Percentiles rank a stretch among this genome's conserved stretches.
phyloP scores from a whole-genome alignment of 2,113 vertebrate genomes.

The Saccopteryx bilineata region DNA sequence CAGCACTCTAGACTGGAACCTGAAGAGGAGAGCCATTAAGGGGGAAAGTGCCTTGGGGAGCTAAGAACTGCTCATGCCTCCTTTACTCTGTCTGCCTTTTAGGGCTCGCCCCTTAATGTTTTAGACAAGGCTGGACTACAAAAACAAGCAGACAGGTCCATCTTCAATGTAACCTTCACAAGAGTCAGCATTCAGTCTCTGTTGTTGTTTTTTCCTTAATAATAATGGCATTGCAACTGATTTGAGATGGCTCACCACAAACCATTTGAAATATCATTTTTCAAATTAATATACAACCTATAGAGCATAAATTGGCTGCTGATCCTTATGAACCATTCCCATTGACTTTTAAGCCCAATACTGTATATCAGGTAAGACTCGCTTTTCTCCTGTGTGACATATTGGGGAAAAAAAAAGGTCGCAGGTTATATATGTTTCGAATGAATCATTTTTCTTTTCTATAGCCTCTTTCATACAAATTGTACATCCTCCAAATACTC shows the following conservation, averaged over 20 bases:
- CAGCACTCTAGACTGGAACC: slow-evolving; percentile 41
- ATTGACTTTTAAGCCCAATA: slow-evolving; percentile 73
- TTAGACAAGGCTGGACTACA: slow-evolving; percentile 36
- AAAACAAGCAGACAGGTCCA: background rate
- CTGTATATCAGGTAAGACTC: slow-evolving; percentile 63
- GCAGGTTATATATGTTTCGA: slow-evolving; percentile 64
- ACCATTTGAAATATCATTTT: slow-evolving; percentile 68
- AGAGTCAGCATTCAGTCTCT: slow-evolving; percentile 47
- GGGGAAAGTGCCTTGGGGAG: slow-evolving; percentile 69
- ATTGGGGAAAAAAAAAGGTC: background rate
- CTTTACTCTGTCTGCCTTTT: background rate
- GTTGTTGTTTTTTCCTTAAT: slow-evolving; percentile 45
- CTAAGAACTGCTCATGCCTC: background rate
- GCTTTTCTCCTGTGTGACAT: slow-evolving; percentile 48
- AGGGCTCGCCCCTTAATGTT: slow-evolving; percentile 1
- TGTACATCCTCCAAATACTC: slow-evolving; percentile 62
- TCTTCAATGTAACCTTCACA: slow-evolving; percentile 67
- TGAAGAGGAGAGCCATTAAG: slow-evolving; percentile 44
- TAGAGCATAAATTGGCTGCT: slow-evolving; percentile 55
- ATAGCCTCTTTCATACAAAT: slow-evolving; percentile 75
- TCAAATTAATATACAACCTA: slow-evolving; percentile 75
- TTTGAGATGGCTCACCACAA: slow-evolving; percentile 62
- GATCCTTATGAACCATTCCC: slow-evolving; percentile 30
- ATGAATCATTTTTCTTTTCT: slow-evolving; percentile 82
- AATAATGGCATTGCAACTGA: slow-evolving; percentile 64